phyloP scores from a whole-genome alignment of 2,113 vertebrate genomes.

The Montifringilla adamsi region DNA sequence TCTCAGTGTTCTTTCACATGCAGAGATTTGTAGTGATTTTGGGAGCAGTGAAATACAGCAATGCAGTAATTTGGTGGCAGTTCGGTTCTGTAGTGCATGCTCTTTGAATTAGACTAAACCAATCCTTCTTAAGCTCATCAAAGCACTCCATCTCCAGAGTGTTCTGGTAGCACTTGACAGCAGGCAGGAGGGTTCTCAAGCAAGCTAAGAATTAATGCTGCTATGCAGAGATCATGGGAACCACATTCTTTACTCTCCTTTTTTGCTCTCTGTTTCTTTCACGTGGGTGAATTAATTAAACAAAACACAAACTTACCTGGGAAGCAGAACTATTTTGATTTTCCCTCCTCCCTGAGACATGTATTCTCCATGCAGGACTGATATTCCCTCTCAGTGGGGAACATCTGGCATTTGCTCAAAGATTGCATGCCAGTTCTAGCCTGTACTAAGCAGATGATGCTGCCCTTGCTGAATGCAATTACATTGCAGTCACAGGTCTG shows the following conservation, averaged over 20 bases:
- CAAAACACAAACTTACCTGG: background rate
- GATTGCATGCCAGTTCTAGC: background rate
- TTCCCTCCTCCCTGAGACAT: rapidly evolving
- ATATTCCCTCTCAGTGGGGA: background rate
- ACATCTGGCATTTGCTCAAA: background rate
- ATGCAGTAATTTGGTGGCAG: background rate
- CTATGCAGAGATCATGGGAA: background rate
- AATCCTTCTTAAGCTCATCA: background rate
- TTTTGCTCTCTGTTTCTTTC: background rate
- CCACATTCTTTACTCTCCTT: background rate
- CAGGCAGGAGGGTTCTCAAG: background rate
- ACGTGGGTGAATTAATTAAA: background rate
- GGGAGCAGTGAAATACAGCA: background rate
- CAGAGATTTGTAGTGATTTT: background rate
- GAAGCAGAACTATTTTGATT: background rate
- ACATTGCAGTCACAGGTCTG: background rate
- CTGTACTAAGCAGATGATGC: background rate
- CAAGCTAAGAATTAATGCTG: background rate
- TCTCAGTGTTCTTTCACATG: background rate
- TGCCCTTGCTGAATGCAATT: background rate
- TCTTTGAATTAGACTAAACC: background rate
- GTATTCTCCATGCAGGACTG: background rate
- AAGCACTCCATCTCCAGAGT: background rate
- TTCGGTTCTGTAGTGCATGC: background rate
- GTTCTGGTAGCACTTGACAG: background rate